Evolutionary conservation across 2,113 vertebrate genomes (phyloP).

Genomic region (Tachysurus vachellii): DNA sequence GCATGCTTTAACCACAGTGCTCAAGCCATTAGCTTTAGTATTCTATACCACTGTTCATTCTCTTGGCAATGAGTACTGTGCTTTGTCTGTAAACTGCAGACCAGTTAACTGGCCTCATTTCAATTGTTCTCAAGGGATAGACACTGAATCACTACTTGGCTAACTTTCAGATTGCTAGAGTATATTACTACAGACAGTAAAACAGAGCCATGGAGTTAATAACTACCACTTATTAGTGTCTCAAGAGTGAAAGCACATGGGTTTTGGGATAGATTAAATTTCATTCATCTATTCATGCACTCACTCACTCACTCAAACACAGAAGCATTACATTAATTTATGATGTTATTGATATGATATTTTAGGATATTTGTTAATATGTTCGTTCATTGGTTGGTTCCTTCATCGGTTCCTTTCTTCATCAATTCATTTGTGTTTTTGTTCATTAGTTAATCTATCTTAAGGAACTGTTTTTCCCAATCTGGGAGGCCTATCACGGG

Average conservation of each 20-base stretch:
- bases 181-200: background rate
- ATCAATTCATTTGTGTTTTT: background rate
- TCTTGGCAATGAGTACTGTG: background rate
- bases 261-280: background rate
- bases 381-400: background rate
- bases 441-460: background rate
- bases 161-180: background rate
- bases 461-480: background rate
- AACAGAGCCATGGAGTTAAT: slow-evolving; percentile 6
- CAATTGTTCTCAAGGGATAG: background rate
- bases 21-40: background rate
- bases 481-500: background rate
- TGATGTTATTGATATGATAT: too few relatives aligned
- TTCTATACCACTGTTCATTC: background rate
- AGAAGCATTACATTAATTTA: background rate
- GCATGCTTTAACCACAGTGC: background rate
- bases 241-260: background rate
- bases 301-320: background rate
- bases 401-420: background rate
- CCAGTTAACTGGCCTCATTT: slow-evolving; percentile 9
- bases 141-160: slow-evolving; percentile 14
- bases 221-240: slow-evolving; percentile 9
- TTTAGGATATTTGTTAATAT: background rate
- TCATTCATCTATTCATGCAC: background rate
- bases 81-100: background rate